Base-by-base conservation (phyloP, 2,113 vertebrate species). In the Pelvicachromis taeniatus region DNA sequence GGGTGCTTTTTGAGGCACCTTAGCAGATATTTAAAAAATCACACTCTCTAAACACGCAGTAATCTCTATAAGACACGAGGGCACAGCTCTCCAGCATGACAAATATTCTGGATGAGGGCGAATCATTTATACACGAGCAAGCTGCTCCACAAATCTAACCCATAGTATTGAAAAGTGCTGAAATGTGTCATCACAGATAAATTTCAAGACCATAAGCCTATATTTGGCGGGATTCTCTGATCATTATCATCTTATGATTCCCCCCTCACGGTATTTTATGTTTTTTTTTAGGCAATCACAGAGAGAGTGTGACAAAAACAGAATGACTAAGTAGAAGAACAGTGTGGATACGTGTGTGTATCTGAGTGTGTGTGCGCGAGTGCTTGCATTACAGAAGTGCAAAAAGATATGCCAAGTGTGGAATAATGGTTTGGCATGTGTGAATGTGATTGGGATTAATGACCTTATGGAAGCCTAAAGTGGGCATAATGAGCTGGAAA, bases 391-490 rank as follows among this genome's bases (percentile, higher is more conserved):
- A 68, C 88, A 90, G 87, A 82, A 87, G 88, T 81, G 90, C 90
- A 91, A 91, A 94, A 93, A 92, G 89, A 94, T 85, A 93, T 92
- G 91, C 94, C 89, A 92, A 89, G 87, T 89, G 88, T 86, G 81
- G 91, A 93, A 93, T 94, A 93, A 92, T 91, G 92, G 87, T 85
- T 89, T 95, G 94, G 93, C 94, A 92, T 92, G 93, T 94, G 92
- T 92, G 93, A 94, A 94, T 95, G 83, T 95, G 91, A 95, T 95
- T 93, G 91, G 94, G 93, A 95, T 95, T 94, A 95, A 95, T 95
- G 94, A 95, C 93, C 91, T 95, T 94, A 94, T 92, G 89, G 91
- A 88, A 92, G 84, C 12, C 91, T 90, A 94, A 95, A 94, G 94
- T 94, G 92, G 90, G 82, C 92, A 94, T 94, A 95, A 95, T 95